These are phyloP conservation scores for Gymnobelideus leadbeateri DNA, from an alignment of 2,113 vertebrate species.

Conservation along the genomic window DNA sequence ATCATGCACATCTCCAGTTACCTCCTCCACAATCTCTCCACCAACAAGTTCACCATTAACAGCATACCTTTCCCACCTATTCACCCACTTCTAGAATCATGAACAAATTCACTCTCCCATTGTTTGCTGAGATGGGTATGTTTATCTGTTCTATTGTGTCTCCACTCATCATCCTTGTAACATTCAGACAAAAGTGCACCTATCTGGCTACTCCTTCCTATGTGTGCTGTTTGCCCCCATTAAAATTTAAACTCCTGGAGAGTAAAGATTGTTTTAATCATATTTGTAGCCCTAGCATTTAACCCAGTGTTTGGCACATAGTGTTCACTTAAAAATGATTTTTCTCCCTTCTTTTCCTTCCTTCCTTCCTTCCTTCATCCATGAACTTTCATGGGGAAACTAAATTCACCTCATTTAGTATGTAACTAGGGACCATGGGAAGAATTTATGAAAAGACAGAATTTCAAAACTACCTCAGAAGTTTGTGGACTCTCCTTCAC, in stretches of 20 bases:
- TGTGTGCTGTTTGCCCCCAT: not conserved
- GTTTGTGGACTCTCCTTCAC: not conserved
- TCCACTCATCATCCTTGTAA: not conserved
- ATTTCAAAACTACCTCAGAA: not conserved
- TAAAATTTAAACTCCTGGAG: not conserved
- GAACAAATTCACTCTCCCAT: not conserved
- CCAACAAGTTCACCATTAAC: not conserved
- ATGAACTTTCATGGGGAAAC: not conserved
- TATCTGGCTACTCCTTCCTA: not conserved
- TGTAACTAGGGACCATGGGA: not conserved
- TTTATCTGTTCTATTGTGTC: not conserved
- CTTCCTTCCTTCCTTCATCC: not conserved
- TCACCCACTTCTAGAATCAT: not conserved
- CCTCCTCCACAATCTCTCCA: not conserved
- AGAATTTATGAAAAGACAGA: not conserved
- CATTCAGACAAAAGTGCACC: not conserved
- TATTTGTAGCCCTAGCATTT: not conserved
- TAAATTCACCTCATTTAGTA: not conserved
- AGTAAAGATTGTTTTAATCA: not conserved
- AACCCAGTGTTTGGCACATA: not conserved
- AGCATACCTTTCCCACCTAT: not conserved
- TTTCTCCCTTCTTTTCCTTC: not conserved
- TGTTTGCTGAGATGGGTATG: not conserved
- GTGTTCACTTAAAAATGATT: not conserved
- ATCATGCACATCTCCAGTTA: not conserved